Percentiles rank a stretch among this genome's conserved stretches.
Evolutionary conservation across 2,888 invertebrate species (phyloP).

Genomic region (Apamea crenata): DNA sequence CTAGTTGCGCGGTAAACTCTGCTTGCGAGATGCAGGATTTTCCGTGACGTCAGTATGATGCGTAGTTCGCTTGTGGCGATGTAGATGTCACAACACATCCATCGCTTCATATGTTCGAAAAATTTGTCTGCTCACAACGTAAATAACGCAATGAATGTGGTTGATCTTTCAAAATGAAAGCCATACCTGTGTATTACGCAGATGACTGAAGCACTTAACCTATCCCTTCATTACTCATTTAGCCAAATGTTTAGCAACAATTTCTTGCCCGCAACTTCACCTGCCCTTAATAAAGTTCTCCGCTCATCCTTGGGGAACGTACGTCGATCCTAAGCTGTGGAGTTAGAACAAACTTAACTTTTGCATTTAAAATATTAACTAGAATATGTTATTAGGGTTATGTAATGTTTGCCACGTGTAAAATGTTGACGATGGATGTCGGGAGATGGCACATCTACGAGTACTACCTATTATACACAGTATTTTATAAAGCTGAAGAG

Average conservation of each 20-base stretch:
- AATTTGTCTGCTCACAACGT: not conserved
- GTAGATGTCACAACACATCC: not conserved
- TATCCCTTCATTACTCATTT: not conserved
- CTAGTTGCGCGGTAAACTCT: not conserved
- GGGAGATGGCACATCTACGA: not conserved
- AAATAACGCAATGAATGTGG: not conserved
- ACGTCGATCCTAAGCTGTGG: not conserved
- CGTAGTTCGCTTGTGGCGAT: not conserved
- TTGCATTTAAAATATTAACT: slow-evolving; percentile 18
- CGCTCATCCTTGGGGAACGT: not conserved
- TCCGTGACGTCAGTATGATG: not conserved
- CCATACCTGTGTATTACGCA: not conserved
- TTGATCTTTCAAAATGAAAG: not conserved
- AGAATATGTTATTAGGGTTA: not conserved
- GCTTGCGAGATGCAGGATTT: not conserved
- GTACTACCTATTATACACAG: no score
- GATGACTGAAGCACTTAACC: not conserved
- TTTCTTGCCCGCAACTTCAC: not conserved
- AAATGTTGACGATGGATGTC: not conserved
- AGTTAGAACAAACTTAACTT: slow-evolving; percentile 15
- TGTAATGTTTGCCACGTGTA: not conserved
- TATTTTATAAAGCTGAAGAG: no score
- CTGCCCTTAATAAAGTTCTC: slow-evolving; percentile 19
- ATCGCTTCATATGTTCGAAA: not conserved
- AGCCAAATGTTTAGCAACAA: not conserved